Percentiles rank a stretch among this genome's conserved stretches.
Evolutionary conservation across 2,797 vertebrate species (phyloP).

Genomic region (Vipera latastei): DNA sequence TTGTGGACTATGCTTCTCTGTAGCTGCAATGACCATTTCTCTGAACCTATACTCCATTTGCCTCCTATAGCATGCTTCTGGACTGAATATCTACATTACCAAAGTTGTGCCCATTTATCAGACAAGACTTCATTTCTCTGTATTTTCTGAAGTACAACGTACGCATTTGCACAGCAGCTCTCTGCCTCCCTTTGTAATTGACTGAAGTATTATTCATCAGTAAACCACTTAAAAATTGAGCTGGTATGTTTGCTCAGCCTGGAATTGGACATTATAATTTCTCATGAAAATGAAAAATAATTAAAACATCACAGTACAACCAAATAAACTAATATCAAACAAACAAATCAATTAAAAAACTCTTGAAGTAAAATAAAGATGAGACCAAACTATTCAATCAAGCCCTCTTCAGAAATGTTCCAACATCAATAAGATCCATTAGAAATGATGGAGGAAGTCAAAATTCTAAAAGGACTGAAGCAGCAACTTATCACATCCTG

Average conservation of each 20-base stretch:
- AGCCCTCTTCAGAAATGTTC: not conserved
- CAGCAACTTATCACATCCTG: not conserved
- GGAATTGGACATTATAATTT: not conserved
- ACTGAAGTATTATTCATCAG: not conserved
- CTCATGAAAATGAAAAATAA: not conserved
- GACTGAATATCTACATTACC: not conserved
- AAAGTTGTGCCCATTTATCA: not conserved
- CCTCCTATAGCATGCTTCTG: not conserved
- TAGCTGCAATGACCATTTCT: not conserved
- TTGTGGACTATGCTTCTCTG: not conserved
- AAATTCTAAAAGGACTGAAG: not conserved
- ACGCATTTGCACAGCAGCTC: not conserved
- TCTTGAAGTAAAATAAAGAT: not conserved
- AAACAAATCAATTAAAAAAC: not conserved
- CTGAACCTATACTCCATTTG: not conserved
- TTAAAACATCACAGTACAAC: not conserved
- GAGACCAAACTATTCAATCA: not conserved
- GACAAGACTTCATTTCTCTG: not conserved
- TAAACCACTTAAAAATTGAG: not conserved
- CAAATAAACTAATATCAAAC: not conserved
- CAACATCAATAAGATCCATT: not conserved
- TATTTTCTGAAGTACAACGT: not conserved
- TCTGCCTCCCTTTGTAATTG: not conserved
- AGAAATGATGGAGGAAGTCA: not conserved
- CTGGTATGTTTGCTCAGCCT: not conserved